Conservation (phyloP, 1,140 invertebrate species). For the Drosophila pallidifrons region DNA sequence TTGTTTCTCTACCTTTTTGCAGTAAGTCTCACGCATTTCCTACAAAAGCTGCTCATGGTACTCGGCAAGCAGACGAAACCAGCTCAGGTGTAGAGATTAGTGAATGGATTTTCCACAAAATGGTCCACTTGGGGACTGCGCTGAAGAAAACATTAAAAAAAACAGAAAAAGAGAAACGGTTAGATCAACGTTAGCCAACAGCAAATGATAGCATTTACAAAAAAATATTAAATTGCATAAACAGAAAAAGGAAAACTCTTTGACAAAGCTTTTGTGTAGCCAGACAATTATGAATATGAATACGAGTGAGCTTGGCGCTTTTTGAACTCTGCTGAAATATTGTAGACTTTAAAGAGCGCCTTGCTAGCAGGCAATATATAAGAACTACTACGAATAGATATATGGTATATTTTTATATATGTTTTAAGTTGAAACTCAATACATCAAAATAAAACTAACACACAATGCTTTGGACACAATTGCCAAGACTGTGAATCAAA, state of each 20-base stretch:
- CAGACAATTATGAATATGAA: constrained; percentile 35
- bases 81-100: constrained; percentile 87
- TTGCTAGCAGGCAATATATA: constrained; percentile 37
- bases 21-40: constrained; percentile 87
- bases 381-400: constrained; percentile 63
- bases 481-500: constrained; percentile 52
- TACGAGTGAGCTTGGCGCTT: constrained; percentile 21
- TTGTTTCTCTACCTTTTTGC: constrained; percentile 73
- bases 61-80: constrained; percentile 88
- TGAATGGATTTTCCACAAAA: neutral
- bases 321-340: constrained; percentile 4
- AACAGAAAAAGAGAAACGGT: constrained; percentile 1
- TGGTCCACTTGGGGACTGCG: neutral
- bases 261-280: constrained; percentile 69
- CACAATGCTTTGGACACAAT: constrained; percentile 42
- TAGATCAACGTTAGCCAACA: constrained; percentile 48
- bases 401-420: constrained; percentile 69
- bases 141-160: constrained; percentile 1
- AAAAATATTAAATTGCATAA: constrained; percentile 43
- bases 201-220: constrained; percentile 75
- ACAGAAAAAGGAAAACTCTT: constrained; percentile 21
- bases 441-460: constrained; percentile 28
- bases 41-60: constrained; percentile 89
- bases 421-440: constrained; percentile 60
- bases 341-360: constrained; percentile 23